Conservation (phyloP, 2,888 invertebrate species). For the Caenorhabditis wallacei region DNA sequence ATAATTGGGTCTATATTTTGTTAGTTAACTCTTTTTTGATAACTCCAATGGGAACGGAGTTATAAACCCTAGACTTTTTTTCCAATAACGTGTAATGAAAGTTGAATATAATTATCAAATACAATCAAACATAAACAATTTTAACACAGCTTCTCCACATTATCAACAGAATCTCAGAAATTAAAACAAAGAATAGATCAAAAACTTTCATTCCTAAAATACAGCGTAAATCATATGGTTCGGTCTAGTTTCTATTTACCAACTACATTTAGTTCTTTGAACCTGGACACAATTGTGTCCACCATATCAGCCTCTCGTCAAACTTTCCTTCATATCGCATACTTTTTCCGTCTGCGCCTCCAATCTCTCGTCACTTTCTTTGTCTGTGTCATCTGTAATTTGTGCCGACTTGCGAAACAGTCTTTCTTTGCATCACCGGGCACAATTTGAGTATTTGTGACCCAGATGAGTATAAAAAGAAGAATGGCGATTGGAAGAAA, state of each 20-base stretch:
- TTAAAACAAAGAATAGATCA: no score
- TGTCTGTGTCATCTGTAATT: neutral
- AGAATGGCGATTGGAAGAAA: conserved; percentile 8
- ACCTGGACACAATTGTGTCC: conserved; percentile 54
- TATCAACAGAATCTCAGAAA: no score
- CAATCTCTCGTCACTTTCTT: neutral
- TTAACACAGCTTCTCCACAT: no score
- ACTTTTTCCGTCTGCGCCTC: conserved; percentile 41
- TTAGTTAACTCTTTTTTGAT: no score
- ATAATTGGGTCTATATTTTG: no score
- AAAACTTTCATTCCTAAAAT: neutral
- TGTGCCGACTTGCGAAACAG: conserved; percentile 19
- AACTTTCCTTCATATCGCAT: conserved; percentile 9
- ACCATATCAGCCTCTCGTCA: conserved; percentile 26
- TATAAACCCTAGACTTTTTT: no score
- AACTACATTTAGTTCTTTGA: conserved; percentile 22
- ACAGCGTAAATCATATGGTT: conserved; percentile 13
- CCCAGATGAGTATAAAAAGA: conserved; percentile 32
- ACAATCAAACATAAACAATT: no score
- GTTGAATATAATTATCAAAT: no score
- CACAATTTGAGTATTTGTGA: conserved; percentile 32
- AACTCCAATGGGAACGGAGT: no score
- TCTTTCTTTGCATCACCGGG: conserved; percentile 43
- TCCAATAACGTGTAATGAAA: no score
- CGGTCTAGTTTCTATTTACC: conserved; percentile 5